phyloP scores from a whole-genome alignment of 1,140 invertebrate species.

The Lanistes nyassanus region DNA sequence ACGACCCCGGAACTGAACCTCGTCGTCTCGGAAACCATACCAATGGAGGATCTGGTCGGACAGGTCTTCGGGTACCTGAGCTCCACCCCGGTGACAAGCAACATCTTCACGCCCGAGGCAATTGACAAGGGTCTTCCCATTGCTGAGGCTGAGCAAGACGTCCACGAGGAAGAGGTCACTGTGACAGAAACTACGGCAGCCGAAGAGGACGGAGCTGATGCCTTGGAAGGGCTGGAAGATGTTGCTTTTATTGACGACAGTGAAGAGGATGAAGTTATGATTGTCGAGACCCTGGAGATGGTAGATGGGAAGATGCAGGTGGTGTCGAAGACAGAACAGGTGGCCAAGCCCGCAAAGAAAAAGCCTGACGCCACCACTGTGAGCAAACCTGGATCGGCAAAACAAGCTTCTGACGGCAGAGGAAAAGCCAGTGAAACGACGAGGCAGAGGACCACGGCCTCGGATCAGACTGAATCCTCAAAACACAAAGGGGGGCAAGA shows the following conservation, averaged over 20 bases:
- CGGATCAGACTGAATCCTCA: neutral
- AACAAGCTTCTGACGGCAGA: no score
- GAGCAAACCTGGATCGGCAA: no score
- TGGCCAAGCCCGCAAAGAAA: no score
- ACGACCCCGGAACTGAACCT: constrained; percentile 12
- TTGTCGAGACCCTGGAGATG: constrained; percentile 3
- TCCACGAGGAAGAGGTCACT: neutral
- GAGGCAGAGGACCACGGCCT: neutral
- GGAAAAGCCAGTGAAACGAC: neutral
- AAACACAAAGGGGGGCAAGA: neutral
- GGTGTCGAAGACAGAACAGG: constrained; percentile 5
- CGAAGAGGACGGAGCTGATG: neutral
- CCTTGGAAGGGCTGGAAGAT: neutral
- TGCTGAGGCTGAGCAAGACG: neutral
- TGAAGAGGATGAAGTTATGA: neutral
- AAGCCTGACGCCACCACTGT: no score
- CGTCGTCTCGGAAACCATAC: neutral
- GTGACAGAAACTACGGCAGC: neutral
- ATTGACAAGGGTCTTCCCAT: neutral
- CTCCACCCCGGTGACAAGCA: neutral
- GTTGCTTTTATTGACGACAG: neutral
- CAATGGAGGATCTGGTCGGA: constrained; percentile 27
- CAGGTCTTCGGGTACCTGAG: constrained; percentile 33
- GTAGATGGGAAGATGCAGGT: constrained; percentile 20
- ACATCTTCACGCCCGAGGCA: constrained; percentile 31